Base-by-base conservation (phyloP, 2,113 vertebrate genomes). In the Psephotus haematonotus region DNA sequence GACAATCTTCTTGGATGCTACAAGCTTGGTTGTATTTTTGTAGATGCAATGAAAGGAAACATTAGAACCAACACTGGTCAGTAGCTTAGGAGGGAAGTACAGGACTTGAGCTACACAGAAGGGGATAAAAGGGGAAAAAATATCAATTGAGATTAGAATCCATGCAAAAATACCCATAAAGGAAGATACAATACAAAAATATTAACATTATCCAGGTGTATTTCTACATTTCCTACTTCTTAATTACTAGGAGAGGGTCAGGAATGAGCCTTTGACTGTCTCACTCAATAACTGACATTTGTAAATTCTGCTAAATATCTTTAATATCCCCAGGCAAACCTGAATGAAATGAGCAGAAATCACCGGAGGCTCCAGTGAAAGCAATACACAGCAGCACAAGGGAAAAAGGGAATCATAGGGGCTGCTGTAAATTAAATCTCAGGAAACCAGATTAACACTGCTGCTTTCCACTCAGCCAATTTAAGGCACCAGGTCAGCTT, bases 51-150 rank as follows among this genome's bases (percentile, higher is more conserved):
- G 98, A 31, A 99, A 97, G 0, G 99, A 99, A 43, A 98, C 87
- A 1, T 98, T 98, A 55, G 98, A 98, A 9, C 99, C 99, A 1
- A 97, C 97, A 2, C 89, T 98, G 23, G 95, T 97, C 93, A 99
- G 97, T 44, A 98, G 92, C 92, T 98, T 98, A 53, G 98, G 93
- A 17, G 99, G 99, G 59, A 99, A 98, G 97, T 99, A 99, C 71
- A 98, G 98, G 79, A 99, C 98, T 24, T 95, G 98, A 98, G 97
- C 88, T 80, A 37, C 47, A 35, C 7, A 41, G 77, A 80, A 77
- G 49, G 25, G 24, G 46, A 31, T 25, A 82, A 23, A 74, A 17
- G 14, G 1, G 20, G 35, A 16, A 11, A 50, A 86, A 83, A 55
- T 79, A 23, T 29, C 7, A 5, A 17, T 6, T 86, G 37, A 63